Conservation (phyloP, 2,888 invertebrate genomes). For the Asteroscopus sphinx region DNA sequence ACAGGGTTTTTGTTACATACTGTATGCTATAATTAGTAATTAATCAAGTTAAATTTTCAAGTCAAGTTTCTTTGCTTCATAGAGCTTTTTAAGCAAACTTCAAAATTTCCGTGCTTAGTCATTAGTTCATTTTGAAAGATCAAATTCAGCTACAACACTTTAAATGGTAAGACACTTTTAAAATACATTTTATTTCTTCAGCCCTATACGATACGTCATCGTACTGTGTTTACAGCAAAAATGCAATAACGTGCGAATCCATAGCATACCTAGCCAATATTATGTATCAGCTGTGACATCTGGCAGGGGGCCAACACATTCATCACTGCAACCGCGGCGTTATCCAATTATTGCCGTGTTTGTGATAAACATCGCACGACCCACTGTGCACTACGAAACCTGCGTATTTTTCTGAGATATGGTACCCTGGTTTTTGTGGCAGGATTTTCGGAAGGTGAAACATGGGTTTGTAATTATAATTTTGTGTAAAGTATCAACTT, state of each 20-base stretch:
- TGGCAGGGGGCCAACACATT: conserved; percentile 65
- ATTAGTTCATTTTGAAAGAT: too few species aligned
- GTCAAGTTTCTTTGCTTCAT: too few species aligned
- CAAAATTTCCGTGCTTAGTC: too few species aligned
- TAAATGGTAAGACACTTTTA: too few species aligned
- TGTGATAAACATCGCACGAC: conserved; percentile 28
- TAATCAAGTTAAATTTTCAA: too few species aligned
- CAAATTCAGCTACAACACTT: background rate
- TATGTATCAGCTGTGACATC: conserved; percentile 20
- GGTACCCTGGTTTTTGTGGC: background rate
- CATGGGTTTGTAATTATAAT: too few species aligned
- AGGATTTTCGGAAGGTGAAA: background rate
- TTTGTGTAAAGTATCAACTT: too few species aligned
- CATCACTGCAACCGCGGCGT: conserved; percentile 57
- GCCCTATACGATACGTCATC: background rate
- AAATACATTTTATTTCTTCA: too few species aligned
- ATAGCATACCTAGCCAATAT: too few species aligned
- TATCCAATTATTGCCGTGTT: conserved; percentile 62
- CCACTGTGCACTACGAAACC: background rate
- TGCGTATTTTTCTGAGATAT: conserved; percentile 1
- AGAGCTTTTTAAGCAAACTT: too few species aligned
- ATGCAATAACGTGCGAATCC: conserved; percentile 23
- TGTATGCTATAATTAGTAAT: too few species aligned
- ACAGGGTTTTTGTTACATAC: too few species aligned
- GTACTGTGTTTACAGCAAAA: conserved; percentile 28